Percentiles rank a stretch among this genome's conserved stretches.
Evolutionary conservation across 2,113 vertebrate genomes (phyloP).

Genomic region (Protobothrops flavoviridis): DNA sequence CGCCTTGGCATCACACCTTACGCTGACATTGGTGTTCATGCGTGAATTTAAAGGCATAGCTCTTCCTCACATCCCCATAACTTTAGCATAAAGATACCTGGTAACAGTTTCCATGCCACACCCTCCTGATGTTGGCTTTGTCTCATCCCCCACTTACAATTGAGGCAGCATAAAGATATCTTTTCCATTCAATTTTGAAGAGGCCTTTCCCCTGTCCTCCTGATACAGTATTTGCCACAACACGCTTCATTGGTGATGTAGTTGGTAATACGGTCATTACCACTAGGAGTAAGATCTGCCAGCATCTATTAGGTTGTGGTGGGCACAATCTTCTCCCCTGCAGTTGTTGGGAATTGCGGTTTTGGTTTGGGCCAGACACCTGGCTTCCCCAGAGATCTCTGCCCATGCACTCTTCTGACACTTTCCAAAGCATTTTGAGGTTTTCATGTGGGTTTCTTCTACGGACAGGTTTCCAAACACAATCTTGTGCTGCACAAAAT

Average conservation of each 20-base stretch:
- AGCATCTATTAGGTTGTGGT: neutral
- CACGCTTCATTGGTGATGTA: neutral
- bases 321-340: neutral
- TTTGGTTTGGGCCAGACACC: neutral
- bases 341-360: neutral
- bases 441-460: neutral
- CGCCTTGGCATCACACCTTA: neutral
- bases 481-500: neutral
- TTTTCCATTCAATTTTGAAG: neutral
- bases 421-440: neutral
- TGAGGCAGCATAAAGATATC: neutral
- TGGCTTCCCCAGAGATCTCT: neutral
- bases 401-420: neutral
- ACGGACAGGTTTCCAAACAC: neutral
- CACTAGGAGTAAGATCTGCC: neutral
- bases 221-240: neutral
- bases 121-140: neutral
- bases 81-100: neutral
- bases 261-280: neutral
- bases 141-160: neutral
- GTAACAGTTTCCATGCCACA: neutral
- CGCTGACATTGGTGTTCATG: neutral
- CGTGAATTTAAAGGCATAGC: neutral
- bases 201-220: neutral
- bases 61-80: neutral